These are phyloP conservation scores for Xenopus tropicalis DNA, from an alignment of 2,113 vertebrate species.

Conservation along the genomic window UCB_Xtro_10.0 CM004449.2:131518001-131518500, in stretches of 20 bases:
- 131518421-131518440: constrained; percentile 76
- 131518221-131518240: constrained; percentile 49
- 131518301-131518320: background rate
- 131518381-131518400: constrained; percentile 66
- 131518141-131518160: too few species aligned
- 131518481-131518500: constrained; percentile 77
- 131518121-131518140: too few species aligned
- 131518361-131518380: background rate
- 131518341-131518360: background rate
- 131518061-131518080: too few species aligned
- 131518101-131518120: too few species aligned
- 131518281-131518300: background rate
- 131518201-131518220: constrained; percentile 61
- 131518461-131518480: constrained; percentile 56
- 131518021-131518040: too few species aligned
- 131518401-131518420: constrained; percentile 74
- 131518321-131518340: background rate
- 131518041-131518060: too few species aligned
- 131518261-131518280: constrained; percentile 23
- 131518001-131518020: too few species aligned
- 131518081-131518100: too few species aligned
- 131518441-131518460: constrained; percentile 62
- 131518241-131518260: constrained; percentile 36
- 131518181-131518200: too few species aligned
- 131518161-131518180: too few species aligned